Evolutionary conservation across 2,888 invertebrate genomes (phyloP).

Genomic region (Dryocosmus kuriphilus): DNA sequence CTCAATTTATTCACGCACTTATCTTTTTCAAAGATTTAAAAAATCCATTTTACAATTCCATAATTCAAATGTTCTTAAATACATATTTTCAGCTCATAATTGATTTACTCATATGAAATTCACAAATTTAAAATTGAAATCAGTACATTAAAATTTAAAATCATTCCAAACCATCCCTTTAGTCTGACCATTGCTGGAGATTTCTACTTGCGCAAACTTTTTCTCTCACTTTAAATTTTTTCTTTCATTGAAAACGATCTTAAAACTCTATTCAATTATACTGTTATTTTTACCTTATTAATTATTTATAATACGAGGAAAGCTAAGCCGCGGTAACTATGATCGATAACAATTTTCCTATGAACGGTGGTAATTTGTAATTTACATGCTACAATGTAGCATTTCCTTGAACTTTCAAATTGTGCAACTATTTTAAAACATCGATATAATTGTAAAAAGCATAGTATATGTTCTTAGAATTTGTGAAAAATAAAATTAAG

Average conservation of each 20-base stretch:
- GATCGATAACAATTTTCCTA: slow-evolving; percentile 4
- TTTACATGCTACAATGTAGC: slow-evolving; percentile 1
- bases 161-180: neutral
- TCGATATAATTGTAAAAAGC: slow-evolving; percentile 10
- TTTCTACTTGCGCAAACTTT: neutral
- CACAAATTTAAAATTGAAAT: neutral
- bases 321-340: neutral
- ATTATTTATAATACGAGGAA: neutral
- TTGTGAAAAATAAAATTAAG: neutral
- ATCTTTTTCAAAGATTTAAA: neutral
- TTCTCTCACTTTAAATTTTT: neutral
- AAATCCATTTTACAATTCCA: too few relatives aligned
- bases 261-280: neutral
- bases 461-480: neutral
- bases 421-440: slow-evolving; percentile 4
- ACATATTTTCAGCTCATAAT: too few relatives aligned
- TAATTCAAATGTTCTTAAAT: too few relatives aligned
- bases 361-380: neutral
- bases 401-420: slow-evolving; percentile 26
- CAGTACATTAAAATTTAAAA: neutral
- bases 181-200: neutral
- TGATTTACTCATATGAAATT: neutral
- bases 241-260: neutral
- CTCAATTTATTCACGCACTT: neutral
- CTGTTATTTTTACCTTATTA: neutral